phyloP scores from a whole-genome alignment of 2,797 vertebrate genomes.

The Chloroceryle amazona region DNA sequence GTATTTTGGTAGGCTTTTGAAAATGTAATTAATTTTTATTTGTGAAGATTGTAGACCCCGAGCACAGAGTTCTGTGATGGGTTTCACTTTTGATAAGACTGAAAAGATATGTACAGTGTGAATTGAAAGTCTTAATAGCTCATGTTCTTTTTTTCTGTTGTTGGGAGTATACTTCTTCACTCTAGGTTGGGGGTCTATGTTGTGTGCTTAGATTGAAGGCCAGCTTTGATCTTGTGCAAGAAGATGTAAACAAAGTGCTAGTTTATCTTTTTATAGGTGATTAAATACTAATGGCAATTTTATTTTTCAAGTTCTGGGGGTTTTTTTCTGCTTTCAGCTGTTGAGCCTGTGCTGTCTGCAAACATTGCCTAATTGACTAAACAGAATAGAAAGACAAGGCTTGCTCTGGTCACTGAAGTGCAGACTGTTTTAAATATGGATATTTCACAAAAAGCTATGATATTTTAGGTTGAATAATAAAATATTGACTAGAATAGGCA shows the following conservation, averaged over 20 bases:
- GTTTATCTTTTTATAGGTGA: conserved; percentile 5
- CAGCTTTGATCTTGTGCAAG: conserved; percentile 24
- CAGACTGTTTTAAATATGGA: background rate
- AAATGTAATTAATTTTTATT: background rate
- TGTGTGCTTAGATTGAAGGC: background rate
- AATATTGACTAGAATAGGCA: background rate
- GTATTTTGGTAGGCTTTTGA: background rate
- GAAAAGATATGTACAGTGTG: background rate
- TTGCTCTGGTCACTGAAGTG: background rate
- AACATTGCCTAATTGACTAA: background rate
- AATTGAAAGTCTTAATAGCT: background rate
- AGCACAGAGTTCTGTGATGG: background rate
- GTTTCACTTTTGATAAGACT: background rate
- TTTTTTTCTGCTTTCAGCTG: background rate
- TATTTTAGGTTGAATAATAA: background rate
- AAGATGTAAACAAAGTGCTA: conserved; percentile 18
- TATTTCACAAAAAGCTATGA: rapidly evolving
- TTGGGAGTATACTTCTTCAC: background rate
- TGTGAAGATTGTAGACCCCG: rapidly evolving
- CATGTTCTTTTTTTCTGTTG: background rate
- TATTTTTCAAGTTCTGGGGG: background rate
- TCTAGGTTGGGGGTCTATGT: background rate
- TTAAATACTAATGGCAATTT: conserved; percentile 36
- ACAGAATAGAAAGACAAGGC: background rate
- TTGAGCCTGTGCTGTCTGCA: background rate